These are phyloP conservation scores for Didymodactylos carnosus DNA, from an alignment of 2,888 invertebrate species.

Conservation along the genomic window DNA sequence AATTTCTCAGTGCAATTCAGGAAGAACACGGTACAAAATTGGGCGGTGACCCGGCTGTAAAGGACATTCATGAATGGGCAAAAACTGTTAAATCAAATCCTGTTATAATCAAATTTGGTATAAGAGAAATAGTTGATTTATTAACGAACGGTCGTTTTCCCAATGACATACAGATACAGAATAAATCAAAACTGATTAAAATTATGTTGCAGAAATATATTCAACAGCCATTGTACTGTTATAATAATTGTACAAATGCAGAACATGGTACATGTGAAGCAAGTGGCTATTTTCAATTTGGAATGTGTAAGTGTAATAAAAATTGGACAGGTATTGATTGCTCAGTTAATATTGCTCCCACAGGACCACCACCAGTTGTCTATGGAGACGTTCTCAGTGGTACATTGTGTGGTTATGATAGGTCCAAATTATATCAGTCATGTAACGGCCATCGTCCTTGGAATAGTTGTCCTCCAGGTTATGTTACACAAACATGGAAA, in stretches of 20 bases:
- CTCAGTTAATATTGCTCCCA: neutral
- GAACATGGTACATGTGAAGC: neutral
- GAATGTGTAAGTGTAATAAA: neutral
- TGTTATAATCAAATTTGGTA: neutral
- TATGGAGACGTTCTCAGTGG: neutral
- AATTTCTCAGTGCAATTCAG: neutral
- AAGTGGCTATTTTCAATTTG: neutral
- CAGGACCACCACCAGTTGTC: neutral
- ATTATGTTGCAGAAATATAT: neutral
- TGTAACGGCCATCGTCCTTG: neutral
- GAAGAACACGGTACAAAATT: neutral
- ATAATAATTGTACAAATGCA: neutral
- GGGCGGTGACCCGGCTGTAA: neutral
- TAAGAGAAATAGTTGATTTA: neutral
- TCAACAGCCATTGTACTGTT: neutral
- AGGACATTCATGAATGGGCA: neutral
- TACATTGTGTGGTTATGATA: neutral
- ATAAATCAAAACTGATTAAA: neutral
- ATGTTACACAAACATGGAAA: no score
- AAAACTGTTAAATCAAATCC: neutral
- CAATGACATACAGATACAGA: neutral
- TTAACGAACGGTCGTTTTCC: neutral
- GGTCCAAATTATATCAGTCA: neutral
- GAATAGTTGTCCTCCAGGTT: neutral
- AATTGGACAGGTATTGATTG: neutral